phyloP scores from a whole-genome alignment of 2,888 invertebrate species.

The Caenorhabditis drosophilae region DNA sequence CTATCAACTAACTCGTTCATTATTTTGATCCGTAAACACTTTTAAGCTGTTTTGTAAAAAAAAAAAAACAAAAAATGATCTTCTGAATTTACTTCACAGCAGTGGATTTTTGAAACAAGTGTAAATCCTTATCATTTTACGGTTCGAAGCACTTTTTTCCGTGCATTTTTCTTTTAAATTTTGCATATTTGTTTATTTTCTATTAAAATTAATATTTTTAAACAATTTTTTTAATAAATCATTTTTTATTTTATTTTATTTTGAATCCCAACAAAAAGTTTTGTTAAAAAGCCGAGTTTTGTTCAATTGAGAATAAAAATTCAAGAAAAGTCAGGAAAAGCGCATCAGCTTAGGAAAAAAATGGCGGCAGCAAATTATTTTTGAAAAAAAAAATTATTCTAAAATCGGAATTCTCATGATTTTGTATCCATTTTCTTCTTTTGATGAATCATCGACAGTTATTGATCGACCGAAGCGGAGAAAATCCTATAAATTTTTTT shows the following conservation, averaged over 20 bases:
- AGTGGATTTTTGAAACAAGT: no score
- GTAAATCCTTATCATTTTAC: no score
- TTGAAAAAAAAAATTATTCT: neutral
- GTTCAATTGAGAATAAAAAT: neutral
- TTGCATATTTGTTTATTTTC: neutral
- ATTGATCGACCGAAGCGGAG: slow-evolving; percentile 30
- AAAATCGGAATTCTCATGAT: neutral
- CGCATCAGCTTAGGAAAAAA: neutral
- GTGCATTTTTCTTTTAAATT: no score
- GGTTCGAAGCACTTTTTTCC: no score
- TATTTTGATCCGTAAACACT: slow-evolving; percentile 18
- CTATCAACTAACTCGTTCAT: slow-evolving; percentile 43
- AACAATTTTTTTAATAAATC: no score
- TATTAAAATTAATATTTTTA: no score
- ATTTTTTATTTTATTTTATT: slow-evolving; percentile 1
- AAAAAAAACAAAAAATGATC: slow-evolving; percentile 1
- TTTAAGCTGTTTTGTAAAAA: no score
- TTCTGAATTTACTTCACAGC: no score
- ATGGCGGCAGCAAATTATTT: neutral
- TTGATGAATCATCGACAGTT: neutral
- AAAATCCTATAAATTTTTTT: slow-evolving; percentile 14
- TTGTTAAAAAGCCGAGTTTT: slow-evolving; percentile 9
- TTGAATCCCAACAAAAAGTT: neutral
- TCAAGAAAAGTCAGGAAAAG: neutral
- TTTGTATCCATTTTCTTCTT: neutral